phyloP scores from a whole-genome alignment of 2,113 vertebrate genomes.

The Oophaga pumilio region DNA sequence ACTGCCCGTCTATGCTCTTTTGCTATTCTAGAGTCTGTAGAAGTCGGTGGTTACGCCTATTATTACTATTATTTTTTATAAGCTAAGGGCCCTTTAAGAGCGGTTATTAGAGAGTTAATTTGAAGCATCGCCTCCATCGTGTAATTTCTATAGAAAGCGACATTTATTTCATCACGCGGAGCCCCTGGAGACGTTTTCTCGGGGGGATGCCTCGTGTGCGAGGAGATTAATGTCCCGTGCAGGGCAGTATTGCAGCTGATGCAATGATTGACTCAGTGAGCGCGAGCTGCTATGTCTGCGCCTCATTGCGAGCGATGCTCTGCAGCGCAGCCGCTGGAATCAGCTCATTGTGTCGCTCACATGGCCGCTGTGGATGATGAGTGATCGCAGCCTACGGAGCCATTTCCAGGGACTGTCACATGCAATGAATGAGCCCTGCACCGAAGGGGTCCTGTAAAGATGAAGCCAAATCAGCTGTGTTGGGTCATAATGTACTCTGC shows the following conservation, averaged over 20 bases:
- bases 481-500: too few relatives aligned
- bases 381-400: background rate
- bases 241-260: constrained; percentile 30
- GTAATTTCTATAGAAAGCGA: background rate
- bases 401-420: background rate
- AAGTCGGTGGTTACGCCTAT: too few relatives aligned
- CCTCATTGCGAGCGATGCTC: background rate
- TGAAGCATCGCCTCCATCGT: background rate
- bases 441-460: too few relatives aligned
- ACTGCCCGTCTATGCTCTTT: too few relatives aligned
- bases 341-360: background rate
- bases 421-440: background rate
- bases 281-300: background rate
- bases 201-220: background rate
- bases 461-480: too few relatives aligned
- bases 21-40: too few relatives aligned
- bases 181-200: constrained; percentile 11
- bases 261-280: constrained; percentile 37
- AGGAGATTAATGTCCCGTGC: constrained; percentile 11
- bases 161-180: constrained; percentile 15
- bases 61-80: too few relatives aligned
- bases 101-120: background rate
- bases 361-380: background rate
- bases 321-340: background rate
- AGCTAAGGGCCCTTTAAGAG: background rate